Evolutionary conservation across 2,797 vertebrate species (phyloP).

Genomic region (Schizopygopsis malacanthus): DNA sequence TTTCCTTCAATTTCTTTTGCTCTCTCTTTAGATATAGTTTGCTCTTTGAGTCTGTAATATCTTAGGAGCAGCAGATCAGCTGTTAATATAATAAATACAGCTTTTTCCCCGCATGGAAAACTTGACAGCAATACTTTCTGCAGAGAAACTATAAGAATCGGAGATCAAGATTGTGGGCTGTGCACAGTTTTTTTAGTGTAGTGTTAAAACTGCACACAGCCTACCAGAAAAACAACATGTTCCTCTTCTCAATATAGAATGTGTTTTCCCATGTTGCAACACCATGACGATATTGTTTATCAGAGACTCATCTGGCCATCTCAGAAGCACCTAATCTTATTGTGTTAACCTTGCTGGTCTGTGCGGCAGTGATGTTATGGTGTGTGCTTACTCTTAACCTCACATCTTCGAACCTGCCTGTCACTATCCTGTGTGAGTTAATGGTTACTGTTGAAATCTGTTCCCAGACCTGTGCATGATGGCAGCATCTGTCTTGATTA

Average conservation of each 20-base stretch:
- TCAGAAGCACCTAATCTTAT: not conserved
- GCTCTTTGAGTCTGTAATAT: conserved; percentile 3
- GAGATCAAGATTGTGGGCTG: not conserved
- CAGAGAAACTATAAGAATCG: conserved; percentile 20
- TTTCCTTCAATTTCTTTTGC: conserved; percentile 36
- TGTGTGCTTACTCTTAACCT: conserved; percentile 44
- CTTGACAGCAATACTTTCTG: conserved; percentile 32
- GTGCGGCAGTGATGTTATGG: conserved; percentile 46
- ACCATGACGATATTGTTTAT: conserved; percentile 15
- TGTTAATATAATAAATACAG: conserved; percentile 39
- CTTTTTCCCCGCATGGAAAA: conserved; percentile 30
- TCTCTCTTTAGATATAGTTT: not conserved
- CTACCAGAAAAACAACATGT: conserved; percentile 10
- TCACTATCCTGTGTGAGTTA: conserved; percentile 5
- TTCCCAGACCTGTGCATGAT: conserved; percentile 44
- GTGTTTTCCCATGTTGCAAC: conserved; percentile 50
- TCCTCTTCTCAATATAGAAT: not conserved
- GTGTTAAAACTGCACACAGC: conserved; percentile 3
- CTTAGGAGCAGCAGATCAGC: conserved; percentile 30
- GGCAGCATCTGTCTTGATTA: conserved; percentile 30
- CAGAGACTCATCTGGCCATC: conserved; percentile 9
- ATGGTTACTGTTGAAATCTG: conserved; percentile 34
- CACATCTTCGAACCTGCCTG: conserved; percentile 14
- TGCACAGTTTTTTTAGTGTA: conserved; percentile 6
- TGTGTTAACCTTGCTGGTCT: conserved; percentile 33